These are phyloP conservation scores for Morpho helenor DNA, from an alignment of 2,888 invertebrate species.

Conservation along the genomic window DNA sequence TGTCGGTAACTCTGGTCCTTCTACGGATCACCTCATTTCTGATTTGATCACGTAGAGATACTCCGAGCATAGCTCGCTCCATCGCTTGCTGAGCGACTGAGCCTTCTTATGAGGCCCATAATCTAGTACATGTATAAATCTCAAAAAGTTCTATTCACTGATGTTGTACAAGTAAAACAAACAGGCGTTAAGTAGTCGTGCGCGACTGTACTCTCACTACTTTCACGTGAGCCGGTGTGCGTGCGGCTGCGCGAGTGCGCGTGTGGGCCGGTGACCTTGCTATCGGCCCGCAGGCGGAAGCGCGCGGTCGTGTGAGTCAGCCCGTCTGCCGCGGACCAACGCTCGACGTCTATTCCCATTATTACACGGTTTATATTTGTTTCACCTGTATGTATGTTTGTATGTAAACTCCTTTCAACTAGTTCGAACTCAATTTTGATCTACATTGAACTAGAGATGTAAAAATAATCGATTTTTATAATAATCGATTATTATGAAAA, in stretches of 20 bases:
- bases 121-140: no score
- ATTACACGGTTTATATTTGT: constrained; percentile 7
- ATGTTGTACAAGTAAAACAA: constrained; percentile 3
- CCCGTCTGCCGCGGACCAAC: constrained; percentile 70
- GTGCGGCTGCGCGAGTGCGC: constrained; percentile 44
- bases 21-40: no score
- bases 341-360: constrained; percentile 41
- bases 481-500: no score
- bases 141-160: background rate
- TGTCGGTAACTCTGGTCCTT: no score
- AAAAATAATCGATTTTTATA: no score
- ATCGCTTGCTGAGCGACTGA: no score
- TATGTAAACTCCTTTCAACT: no score
- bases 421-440: no score
- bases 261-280: constrained; percentile 77
- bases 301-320: constrained; percentile 70
- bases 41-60: no score
- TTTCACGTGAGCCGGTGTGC: constrained; percentile 47
- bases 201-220: constrained; percentile 73
- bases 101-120: no score
- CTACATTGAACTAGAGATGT: no score
- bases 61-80: no score
- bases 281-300: constrained; percentile 70
- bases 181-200: constrained; percentile 18
- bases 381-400: background rate